A percentile compares a stretch with the other conserved stretches of the same genome.
These are phyloP conservation scores for Orthonevra nobilis DNA, from an alignment of 2,888 invertebrate genomes.

Conservation along the genomic window DNA sequence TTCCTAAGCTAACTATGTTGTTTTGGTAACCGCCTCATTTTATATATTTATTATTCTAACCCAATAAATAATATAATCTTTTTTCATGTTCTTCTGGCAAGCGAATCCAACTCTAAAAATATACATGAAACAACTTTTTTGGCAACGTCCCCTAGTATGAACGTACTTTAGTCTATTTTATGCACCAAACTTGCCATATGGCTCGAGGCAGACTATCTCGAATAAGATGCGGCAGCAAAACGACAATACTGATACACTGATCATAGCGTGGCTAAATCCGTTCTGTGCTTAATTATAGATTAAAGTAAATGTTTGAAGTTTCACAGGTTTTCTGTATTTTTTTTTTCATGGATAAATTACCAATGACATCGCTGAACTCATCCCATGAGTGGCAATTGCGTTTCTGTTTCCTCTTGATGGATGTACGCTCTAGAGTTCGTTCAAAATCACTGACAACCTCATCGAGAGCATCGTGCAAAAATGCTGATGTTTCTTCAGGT, in stretches of 20 bases:
- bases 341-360: constrained; percentile 67
- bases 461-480: constrained; percentile 81
- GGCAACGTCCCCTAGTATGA: constrained; percentile 32
- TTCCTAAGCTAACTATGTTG: too few relatives aligned
- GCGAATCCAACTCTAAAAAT: constrained; percentile 35
- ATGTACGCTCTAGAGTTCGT: constrained; percentile 83
- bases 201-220: constrained; percentile 1
- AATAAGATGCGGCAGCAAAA: constrained; percentile 13
- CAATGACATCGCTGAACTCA: constrained; percentile 74
- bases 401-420: constrained; percentile 76
- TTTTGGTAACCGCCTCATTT: too few relatives aligned
- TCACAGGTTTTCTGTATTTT: constrained; percentile 2
- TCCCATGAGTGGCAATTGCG: constrained; percentile 73
- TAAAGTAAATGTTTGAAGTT: constrained; percentile 35
- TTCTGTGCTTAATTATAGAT: constrained; percentile 39
- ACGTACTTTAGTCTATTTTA: not conserved
- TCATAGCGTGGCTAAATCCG: constrained; percentile 10
- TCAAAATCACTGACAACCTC: constrained; percentile 87
- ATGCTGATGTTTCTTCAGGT: constrained; percentile 79
- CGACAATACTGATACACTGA: not conserved
- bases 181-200: constrained; percentile 39
- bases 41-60: constrained; percentile 11
- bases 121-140: constrained; percentile 16
- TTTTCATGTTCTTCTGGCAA: constrained; percentile 7
- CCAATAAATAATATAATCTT: constrained; percentile 27